phyloP scores from a whole-genome alignment of 2,797 vertebrate genomes.

The Amniataba percoides region DNA sequence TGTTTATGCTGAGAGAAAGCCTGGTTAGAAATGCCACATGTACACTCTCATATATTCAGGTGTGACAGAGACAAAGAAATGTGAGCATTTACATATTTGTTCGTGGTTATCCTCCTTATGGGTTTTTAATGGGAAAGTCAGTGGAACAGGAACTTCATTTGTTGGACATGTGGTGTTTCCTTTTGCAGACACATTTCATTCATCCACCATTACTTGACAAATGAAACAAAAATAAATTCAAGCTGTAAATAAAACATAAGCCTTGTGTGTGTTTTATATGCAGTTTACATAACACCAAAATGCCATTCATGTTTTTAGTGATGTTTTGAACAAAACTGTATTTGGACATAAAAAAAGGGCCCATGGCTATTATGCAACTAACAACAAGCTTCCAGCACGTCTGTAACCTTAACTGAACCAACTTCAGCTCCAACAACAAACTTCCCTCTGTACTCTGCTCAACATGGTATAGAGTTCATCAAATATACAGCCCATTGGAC shows the following conservation, averaged over 20 bases:
- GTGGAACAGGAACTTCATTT: not conserved
- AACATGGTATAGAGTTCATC: not conserved
- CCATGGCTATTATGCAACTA: too few relatives aligned
- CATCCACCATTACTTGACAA: not conserved
- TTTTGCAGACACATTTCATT: conserved; percentile 2
- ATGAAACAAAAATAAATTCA: too few relatives aligned
- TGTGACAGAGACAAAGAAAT: not conserved
- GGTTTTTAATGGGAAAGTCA: conserved; percentile 2
- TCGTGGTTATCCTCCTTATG: not conserved
- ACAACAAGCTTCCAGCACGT: too few relatives aligned
- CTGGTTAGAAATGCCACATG: not conserved
- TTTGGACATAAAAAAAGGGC: too few relatives aligned
- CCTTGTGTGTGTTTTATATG: too few relatives aligned
- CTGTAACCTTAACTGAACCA: too few relatives aligned
- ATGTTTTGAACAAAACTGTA: too few relatives aligned
- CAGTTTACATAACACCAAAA: too few relatives aligned
- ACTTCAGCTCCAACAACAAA: too few relatives aligned
- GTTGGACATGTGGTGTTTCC: not conserved
- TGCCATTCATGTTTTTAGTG: too few relatives aligned
- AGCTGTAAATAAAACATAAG: too few relatives aligned
- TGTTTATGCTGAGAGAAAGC: conserved; percentile 19
- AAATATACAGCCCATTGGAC: not conserved
- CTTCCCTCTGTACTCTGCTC: too few relatives aligned
- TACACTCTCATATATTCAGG: not conserved
- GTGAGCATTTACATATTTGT: not conserved